A percentile compares a stretch with the other conserved stretches of the same genome.
phyloP scores from a whole-genome alignment of 2,888 invertebrate species.

The Amphipyra tragopoginis region DNA sequence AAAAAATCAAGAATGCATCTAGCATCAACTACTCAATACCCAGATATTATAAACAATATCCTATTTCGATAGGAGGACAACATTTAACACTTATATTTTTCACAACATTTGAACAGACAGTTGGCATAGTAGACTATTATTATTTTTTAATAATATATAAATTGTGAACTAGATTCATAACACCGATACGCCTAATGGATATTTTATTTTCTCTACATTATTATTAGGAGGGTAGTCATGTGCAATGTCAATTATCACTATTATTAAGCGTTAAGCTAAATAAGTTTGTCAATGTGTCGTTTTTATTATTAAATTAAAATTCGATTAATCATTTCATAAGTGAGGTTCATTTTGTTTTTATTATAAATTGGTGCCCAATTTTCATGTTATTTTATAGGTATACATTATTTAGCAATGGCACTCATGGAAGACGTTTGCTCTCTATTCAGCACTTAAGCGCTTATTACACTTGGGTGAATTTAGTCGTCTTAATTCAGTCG shows the following conservation, averaged over 20 bases:
- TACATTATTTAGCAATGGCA: background rate
- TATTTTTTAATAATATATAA: constrained; percentile 67
- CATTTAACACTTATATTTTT: constrained; percentile 85
- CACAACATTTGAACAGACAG: constrained; percentile 86
- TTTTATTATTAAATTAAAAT: constrained; percentile 34
- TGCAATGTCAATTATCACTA: constrained; percentile 57
- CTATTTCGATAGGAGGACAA: constrained; percentile 79
- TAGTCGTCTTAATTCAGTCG: no score
- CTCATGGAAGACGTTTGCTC: background rate
- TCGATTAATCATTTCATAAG: constrained; percentile 42
- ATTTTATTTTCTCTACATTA: constrained; percentile 76
- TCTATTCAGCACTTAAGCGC: no score
- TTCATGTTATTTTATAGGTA: background rate
- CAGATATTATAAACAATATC: constrained; percentile 77
- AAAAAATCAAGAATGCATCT: constrained; percentile 88
- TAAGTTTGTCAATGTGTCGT: constrained; percentile 1
- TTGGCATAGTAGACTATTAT: constrained; percentile 74
- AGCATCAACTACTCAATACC: constrained; percentile 87
- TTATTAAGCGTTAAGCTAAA: constrained; percentile 11
- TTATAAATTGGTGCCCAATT: constrained; percentile 9
- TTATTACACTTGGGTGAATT: no score
- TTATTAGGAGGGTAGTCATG: constrained; percentile 73
- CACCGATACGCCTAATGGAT: constrained; percentile 87
- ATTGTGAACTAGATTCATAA: constrained; percentile 85
- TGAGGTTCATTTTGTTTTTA: constrained; percentile 26